phyloP scores from a whole-genome alignment of 2,113 vertebrate genomes.

The Gymnobelideus leadbeateri region DNA sequence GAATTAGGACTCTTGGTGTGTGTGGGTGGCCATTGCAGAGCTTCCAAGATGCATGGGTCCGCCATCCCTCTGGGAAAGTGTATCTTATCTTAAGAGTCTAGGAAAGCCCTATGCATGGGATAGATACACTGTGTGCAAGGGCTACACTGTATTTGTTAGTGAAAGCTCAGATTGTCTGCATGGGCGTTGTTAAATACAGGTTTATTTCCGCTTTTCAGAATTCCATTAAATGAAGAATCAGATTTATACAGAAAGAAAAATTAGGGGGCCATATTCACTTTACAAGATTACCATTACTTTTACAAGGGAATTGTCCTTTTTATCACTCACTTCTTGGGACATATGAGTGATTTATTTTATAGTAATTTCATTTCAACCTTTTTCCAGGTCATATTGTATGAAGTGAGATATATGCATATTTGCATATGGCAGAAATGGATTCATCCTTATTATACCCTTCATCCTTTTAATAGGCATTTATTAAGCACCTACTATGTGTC shows the following conservation, averaged over 20 bases:
- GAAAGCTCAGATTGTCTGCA: background rate
- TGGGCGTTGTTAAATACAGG: background rate
- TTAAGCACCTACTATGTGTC: background rate
- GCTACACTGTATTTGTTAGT: background rate
- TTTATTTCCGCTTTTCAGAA: background rate
- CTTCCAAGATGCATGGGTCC: background rate
- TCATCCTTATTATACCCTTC: background rate
- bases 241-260: background rate
- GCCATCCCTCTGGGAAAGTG: background rate
- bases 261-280: background rate
- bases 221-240: background rate
- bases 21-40: background rate
- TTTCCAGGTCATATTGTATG: background rate
- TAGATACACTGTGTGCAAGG: background rate
- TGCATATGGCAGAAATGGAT: background rate
- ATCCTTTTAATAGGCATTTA: background rate
- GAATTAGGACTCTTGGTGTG: background rate
- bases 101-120: background rate
- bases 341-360: background rate
- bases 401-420: background rate
- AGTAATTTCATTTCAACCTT: background rate
- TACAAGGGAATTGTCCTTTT: background rate
- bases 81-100: slow-evolving; percentile 5
- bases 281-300: background rate
- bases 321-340: background rate